These are phyloP conservation scores for Pelusios castaneus DNA, from an alignment of 2,113 vertebrate genomes.

Conservation along the genomic window DNA sequence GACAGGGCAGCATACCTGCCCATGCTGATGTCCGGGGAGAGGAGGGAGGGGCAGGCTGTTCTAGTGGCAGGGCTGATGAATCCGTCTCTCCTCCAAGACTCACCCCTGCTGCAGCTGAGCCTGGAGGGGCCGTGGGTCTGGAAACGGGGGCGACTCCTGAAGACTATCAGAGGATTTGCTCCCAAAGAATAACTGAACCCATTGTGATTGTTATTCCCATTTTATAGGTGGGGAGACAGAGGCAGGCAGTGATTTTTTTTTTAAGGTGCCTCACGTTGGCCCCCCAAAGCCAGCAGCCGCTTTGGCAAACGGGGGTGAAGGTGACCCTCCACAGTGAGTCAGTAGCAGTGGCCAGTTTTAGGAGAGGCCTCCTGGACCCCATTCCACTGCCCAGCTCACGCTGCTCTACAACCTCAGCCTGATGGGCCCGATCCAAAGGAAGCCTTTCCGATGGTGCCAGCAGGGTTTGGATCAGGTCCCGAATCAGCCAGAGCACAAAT, in stretches of 20 bases:
- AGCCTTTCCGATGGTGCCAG: no score
- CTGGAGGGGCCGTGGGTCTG: neutral
- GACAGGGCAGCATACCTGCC: neutral
- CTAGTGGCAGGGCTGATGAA: neutral
- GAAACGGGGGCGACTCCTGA: neutral
- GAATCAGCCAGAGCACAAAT: neutral
- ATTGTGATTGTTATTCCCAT: neutral
- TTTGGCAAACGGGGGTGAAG: neutral
- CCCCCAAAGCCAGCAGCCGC: neutral
- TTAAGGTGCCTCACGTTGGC: neutral
- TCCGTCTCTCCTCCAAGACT: neutral
- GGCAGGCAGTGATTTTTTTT: neutral
- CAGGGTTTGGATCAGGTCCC: neutral
- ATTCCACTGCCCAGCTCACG: no score
- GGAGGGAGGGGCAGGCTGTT: neutral
- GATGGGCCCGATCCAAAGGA: no score
- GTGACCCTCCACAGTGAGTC: no score
- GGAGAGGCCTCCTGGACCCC: no score
- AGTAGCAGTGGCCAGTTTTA: no score
- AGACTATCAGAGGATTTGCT: neutral
- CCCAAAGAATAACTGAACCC: neutral
- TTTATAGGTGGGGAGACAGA: neutral
- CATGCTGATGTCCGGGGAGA: neutral
- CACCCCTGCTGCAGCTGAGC: neutral
- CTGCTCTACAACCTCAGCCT: no score